Base-by-base conservation (phyloP, 2,888 invertebrate species). In the Chloroclystis v-ata region DNA sequence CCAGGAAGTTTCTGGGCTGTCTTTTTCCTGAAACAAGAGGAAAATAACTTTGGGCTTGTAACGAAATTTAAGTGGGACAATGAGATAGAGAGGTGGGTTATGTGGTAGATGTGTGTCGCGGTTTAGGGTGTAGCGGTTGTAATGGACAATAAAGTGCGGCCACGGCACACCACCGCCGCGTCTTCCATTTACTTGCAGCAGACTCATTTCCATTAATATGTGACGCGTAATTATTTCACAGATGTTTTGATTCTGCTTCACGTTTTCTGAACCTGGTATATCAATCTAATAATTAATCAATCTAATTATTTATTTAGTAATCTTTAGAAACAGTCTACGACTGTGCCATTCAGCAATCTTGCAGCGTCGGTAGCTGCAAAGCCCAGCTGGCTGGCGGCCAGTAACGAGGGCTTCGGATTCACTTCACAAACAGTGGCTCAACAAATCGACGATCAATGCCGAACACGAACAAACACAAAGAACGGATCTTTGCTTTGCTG, bases 331-430 rank as follows among this genome's bases (percentile, higher is more conserved):
- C n/a, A n/a, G n/a, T n/a, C n/a, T n/a, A n/a, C n/a, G n/a, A n/a
- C n/a, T n/a, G n/a, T n/a, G n/a, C n/a, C n/a, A n/a, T n/a, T n/a
- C n/a, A n/a, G n/a, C n/a, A n/a, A n/a, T n/a, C n/a, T n/a, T n/a
- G n/a, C n/a, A n/a, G n/a, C n/a, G n/a, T n/a, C n/a, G n/a, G n/a
- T n/a, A n/a, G n/a, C n/a, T n/a, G n/a, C n/a, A n/a, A n/a, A n/a
- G n/a, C n/a, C 32, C 26, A 16, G 20, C 10, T 4, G 42, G n/a
- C 50, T 50, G 54, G 50, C 50, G 46, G 12, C 30, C 37, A 39
- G 45, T 46, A 54, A 48, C 43, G 43, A 47, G 47, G 25, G 43
- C 12, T 48, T 48, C 43, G 35, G 37, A 54, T 50, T 49, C 46
- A 48, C 41, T 51, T 50, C 41, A 29, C 48, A 41, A 47, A 39